A percentile compares a stretch with the other conserved stretches of the same genome.
phyloP scores from a whole-genome alignment of 2,797 vertebrate genomes.

The Furcifer pardalis region DNA sequence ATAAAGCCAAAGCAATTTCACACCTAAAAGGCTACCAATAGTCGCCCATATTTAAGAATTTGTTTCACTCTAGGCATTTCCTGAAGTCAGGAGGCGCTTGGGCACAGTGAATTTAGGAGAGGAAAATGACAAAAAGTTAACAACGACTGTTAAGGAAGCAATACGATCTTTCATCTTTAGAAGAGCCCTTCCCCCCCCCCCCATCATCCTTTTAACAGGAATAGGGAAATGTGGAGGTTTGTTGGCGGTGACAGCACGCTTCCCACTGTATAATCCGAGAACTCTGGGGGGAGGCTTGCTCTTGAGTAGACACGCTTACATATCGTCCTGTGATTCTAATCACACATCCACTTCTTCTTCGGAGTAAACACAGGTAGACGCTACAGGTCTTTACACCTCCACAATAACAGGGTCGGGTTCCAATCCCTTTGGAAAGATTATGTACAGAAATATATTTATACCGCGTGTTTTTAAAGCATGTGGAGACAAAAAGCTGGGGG shows the following conservation, averaged over 20 bases:
- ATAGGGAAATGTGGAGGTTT: conserved; percentile 41
- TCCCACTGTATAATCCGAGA: conserved; percentile 42
- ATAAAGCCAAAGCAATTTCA: conserved; percentile 61
- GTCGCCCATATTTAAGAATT: conserved; percentile 55
- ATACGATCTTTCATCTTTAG: conserved; percentile 31
- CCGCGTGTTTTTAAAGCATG: neutral
- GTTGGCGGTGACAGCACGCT: conserved; percentile 36
- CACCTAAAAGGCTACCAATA: conserved; percentile 61
- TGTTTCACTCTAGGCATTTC: conserved; percentile 58
- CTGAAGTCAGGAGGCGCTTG: conserved; percentile 38
- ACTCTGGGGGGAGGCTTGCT: neutral
- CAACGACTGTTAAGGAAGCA: conserved; percentile 53
- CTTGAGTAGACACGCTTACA: neutral
- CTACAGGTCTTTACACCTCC: neutral
- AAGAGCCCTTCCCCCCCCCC: neutral
- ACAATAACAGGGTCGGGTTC: no score
- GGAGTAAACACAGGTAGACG: neutral
- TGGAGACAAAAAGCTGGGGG: no score
- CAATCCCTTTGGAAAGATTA: neutral
- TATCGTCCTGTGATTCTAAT: neutral
- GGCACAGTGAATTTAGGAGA: neutral
- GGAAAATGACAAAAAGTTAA: neutral
- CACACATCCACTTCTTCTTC: neutral
- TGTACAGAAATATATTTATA: neutral
- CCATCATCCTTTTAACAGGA: neutral